Percentiles rank a stretch among this genome's conserved stretches.
phyloP scores from a whole-genome alignment of 1,140 invertebrate species.

The Pogonomyrmex californicus region DNA sequence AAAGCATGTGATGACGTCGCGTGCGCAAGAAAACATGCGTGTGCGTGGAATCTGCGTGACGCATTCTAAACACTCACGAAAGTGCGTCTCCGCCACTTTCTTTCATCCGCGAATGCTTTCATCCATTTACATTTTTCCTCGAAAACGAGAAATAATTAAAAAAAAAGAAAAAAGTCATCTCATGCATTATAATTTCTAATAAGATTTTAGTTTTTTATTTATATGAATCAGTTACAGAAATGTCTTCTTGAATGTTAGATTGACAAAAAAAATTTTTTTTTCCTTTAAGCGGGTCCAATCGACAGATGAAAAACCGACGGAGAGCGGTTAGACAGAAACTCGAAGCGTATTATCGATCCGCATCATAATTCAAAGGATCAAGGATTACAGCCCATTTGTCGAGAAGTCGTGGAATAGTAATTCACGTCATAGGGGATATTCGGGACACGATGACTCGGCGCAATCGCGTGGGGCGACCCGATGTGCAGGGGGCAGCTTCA shows the following conservation, averaged over 20 bases:
- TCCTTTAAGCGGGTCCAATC: neutral
- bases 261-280: neutral
- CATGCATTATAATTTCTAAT: neutral
- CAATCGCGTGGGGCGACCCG: neutral
- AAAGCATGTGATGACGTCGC: neutral
- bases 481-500: conserved; percentile 44
- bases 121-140: neutral
- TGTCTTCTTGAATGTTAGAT: neutral
- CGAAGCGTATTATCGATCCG: conserved; percentile 13
- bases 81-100: neutral
- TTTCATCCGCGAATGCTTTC: neutral
- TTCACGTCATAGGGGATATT: neutral
- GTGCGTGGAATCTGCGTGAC: conserved; percentile 19
- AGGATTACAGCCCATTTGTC: conserved; percentile 48
- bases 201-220: neutral
- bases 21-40: neutral
- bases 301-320: neutral
- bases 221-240: neutral
- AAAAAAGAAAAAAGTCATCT: neutral
- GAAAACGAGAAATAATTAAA: neutral
- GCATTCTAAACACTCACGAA: neutral
- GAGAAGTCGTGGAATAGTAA: conserved; percentile 42
- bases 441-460: conserved; percentile 25
- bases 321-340: neutral
- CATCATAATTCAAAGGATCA: conserved; percentile 31